phyloP scores from a whole-genome alignment of 2,113 vertebrate genomes.

The Condylura cristata region DNA sequence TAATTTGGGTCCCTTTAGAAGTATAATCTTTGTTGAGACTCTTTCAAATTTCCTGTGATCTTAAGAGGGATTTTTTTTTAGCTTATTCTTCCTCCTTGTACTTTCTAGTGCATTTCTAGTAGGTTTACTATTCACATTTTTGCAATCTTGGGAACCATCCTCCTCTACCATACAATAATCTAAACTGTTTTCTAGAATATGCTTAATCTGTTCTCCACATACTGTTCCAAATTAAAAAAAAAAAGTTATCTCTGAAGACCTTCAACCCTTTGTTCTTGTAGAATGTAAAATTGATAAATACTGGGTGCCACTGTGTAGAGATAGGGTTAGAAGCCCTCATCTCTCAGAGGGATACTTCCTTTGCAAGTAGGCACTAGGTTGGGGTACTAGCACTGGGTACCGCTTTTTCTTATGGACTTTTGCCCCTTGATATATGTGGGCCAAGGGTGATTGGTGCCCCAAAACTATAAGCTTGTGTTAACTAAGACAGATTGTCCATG shows the following conservation, averaged over 20 bases:
- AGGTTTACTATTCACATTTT: neutral
- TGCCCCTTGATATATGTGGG: too few relatives aligned
- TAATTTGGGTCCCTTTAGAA: neutral
- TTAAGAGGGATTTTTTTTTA: neutral
- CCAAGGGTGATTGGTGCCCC: neutral
- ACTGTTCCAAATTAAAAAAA: neutral
- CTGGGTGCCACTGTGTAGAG: neutral
- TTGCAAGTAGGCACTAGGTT: neutral
- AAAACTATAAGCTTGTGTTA: too few relatives aligned
- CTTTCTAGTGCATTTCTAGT: neutral
- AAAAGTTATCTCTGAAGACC: neutral
- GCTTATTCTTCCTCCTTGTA: neutral
- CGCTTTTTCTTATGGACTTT: neutral
- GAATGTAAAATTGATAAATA: neutral
- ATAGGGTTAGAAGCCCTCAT: too few relatives aligned
- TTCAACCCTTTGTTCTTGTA: neutral
- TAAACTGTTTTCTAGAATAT: neutral
- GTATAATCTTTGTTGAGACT: neutral
- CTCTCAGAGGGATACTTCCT: neutral
- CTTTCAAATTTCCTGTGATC: neutral
- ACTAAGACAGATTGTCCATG: neutral
- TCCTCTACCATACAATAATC: neutral
- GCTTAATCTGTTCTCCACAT: neutral
- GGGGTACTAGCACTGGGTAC: fast-evolving
- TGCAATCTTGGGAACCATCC: neutral